Evolutionary conservation across 2,888 invertebrate species (phyloP), one percentile per base, ranked within the genome.

Genomic region (Marasmarcha lunaedactyla): DNA sequence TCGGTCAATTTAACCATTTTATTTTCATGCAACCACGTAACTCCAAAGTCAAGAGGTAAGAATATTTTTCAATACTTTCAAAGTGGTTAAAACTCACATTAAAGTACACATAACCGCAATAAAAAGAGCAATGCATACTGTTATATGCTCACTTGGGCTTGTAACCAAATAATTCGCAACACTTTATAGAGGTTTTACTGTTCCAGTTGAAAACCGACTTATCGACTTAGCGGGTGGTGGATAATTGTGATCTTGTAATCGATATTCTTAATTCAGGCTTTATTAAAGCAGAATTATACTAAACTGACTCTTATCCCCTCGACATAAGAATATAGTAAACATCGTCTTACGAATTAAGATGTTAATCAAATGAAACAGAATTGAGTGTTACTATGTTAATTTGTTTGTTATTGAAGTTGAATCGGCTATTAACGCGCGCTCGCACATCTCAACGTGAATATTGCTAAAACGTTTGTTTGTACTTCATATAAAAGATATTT

Each of bases 141-240:
- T 57, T 54, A 59, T 52, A 50, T 54, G 46, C 52, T 48, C 48
- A 30, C 11, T 49, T 46, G 51, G 49, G 45, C 41, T 40, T 44
- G 50, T 69, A 65, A 69, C 65, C 60, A 66, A 71, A 74, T 72
- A 70, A 76, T 73, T 70, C 53, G 71, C 67, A 69, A 62, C 68
- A 77, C 60, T 74, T 76, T 73, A 72, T 72, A 62, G 57, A 49
- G 44, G 48, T 57, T 59, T 52, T 57, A 54, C 48, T 58, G 58
- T 56, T 54, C 51, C 49, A 59, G 60, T 65, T 67, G 59, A 61
- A 65, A 62, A 64, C 63, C 59, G 66, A 65, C 60, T 59, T 60
- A 70, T 69, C 57, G 59, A 50, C 73, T 58, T 73, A 60, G 76
- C 77, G 72, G 79, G 79, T 59, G 78, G 78, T 71, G 30, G 30